These are phyloP conservation scores for Hipparchia sbordonii DNA, from an alignment of 2,888 invertebrate species.

Conservation along the genomic window DNA sequence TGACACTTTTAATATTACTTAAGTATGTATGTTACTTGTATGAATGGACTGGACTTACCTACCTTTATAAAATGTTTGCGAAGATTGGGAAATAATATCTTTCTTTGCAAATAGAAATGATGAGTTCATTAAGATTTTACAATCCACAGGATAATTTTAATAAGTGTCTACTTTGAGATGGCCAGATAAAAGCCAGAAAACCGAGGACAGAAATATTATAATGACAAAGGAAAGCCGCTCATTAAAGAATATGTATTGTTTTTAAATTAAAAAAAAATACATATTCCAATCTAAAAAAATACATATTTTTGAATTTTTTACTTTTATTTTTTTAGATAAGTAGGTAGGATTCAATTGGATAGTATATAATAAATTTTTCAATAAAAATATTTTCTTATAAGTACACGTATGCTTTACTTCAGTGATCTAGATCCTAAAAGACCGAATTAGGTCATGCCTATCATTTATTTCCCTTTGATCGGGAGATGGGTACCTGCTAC, in stretches of 20 bases:
- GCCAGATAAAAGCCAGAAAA: not conserved
- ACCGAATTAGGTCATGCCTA: slow-evolving; percentile 63
- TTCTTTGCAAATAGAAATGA: not conserved
- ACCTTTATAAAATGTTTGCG: not conserved
- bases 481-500: slow-evolving; percentile 35
- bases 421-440: slow-evolving; percentile 44
- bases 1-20: too few relatives aligned
- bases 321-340: not conserved
- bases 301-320: not conserved
- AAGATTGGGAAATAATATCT: not conserved
- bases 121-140: slow-evolving; percentile 6
- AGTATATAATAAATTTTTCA: too few relatives aligned
- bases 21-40: too few relatives aligned
- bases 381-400: not conserved
- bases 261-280: too few relatives aligned
- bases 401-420: slow-evolving; percentile 38
- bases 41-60: not conserved
- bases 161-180: not conserved
- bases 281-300: too few relatives aligned
- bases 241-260: not conserved
- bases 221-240: not conserved
- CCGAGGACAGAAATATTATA: not conserved
- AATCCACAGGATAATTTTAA: slow-evolving; percentile 2
- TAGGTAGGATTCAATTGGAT: too few relatives aligned
- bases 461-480: slow-evolving; percentile 52